Base-by-base conservation (phyloP, 2,888 invertebrate species). In the Callinectes sapidus region DNA sequence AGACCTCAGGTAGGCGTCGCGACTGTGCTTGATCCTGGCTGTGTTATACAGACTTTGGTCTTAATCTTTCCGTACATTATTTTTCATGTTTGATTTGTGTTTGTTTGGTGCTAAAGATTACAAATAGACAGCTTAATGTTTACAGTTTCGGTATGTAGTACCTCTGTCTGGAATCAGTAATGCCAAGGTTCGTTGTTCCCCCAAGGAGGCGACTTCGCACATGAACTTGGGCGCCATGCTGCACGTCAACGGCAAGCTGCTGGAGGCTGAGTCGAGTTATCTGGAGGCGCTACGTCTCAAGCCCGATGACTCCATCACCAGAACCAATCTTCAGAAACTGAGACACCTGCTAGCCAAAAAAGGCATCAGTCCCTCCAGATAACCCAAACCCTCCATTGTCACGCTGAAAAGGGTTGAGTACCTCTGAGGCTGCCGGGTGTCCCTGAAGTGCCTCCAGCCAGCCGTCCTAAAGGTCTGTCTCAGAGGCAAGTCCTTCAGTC, bases 211-310 rank as follows among this genome's bases (percentile, higher is more conserved):
- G 0, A 97, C 98, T 95, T 98, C 98, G 93, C 98, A 98, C 96
- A 98, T 98, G 95, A 99, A 99, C 96, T 97, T 99, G 92, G 99
- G 99, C 42, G 99, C 99, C 93, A 99, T 99, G 95, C 96, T 98
- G 93, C 99, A 99, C 96, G 96, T 98, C 95, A 98, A 99, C 95
- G 98, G 98, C 42, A 98, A 98, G 96, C 97, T 98, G 95, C 96
- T 96, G 48, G 98, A 98, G 95, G 99, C 99, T 0, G 98, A 98
- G 87, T 96, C 97, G 28, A 97, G 98, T 93, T 99, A 99, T 96
- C 96, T 97, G 95, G 97, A 97, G 95, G 99, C 99, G 0, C 96
- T 99, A 92, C 96, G 97, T 95, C 96, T 99, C 92, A 97, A 98
- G 95, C 99, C 99, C 0, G 97, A 97, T 94, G 99, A 99, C 96